Conservation (phyloP, 1,140 invertebrate genomes). For the Phymorhynchus buccinoides region DNA sequence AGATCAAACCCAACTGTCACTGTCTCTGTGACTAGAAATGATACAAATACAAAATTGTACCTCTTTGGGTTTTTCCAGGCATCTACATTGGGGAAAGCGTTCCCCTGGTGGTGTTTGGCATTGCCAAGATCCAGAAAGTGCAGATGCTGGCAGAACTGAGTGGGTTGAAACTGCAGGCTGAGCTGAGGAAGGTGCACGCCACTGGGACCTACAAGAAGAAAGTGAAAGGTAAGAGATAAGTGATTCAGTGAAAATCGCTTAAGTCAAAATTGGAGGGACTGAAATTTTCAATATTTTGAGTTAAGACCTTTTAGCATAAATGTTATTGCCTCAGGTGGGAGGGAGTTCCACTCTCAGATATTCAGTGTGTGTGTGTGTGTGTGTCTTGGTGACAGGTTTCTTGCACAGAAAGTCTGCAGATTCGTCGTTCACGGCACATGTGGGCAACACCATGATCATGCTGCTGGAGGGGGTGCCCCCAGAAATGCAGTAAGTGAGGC, state of each 20-base stretch:
- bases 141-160: conserved; percentile 91
- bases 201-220: conserved; percentile 83
- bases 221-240: conserved; percentile 74
- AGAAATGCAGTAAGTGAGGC: conserved; percentile 83
- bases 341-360: no score
- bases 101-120: conserved; percentile 85
- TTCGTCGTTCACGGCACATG: conserved; percentile 90
- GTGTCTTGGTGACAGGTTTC: conserved; percentile 52
- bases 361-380: no score
- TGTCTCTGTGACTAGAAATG: no score
- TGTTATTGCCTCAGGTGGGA: no score
- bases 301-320: no score
- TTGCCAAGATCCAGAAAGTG: conserved; percentile 90
- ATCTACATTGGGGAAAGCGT: conserved; percentile 74
- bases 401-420: conserved; percentile 79
- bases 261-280: no score
- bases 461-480: conserved; percentile 90
- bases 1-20: conserved; percentile 70
- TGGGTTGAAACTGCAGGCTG: conserved; percentile 92
- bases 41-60: no score
- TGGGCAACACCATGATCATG: conserved; percentile 93
- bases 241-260: no score
- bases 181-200: conserved; percentile 87
- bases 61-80: conserved; percentile 56
- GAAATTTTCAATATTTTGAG: no score